Evolutionary conservation across 2,113 vertebrate genomes (phyloP).

Genomic region (Oreochromis niloticus): DNA sequence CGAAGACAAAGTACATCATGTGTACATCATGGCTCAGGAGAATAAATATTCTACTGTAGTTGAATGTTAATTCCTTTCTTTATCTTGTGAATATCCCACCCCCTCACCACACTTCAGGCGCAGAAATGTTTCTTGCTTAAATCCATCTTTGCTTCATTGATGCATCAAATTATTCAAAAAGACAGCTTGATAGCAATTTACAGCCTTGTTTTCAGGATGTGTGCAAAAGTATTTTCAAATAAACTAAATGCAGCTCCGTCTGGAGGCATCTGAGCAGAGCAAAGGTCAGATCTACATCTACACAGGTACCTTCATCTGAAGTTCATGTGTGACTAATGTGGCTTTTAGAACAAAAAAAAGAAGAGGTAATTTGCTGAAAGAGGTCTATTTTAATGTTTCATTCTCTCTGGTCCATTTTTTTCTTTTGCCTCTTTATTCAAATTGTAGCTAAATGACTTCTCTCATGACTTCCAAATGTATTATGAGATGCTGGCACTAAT

Average conservation of each 20-base stretch:
- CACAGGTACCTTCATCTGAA: background rate
- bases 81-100: background rate
- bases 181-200: background rate
- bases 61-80: background rate
- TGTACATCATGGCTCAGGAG: background rate
- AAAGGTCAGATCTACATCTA: background rate
- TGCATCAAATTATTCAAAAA: background rate
- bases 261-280: background rate
- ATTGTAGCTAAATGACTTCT: slow-evolving; percentile 14
- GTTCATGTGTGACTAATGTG: background rate
- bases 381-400: background rate
- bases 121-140: background rate
- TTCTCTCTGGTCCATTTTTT: background rate
- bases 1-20: background rate
- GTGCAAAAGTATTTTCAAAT: background rate
- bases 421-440: background rate
- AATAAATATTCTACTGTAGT: no score
- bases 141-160: background rate
- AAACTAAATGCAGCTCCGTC: background rate
- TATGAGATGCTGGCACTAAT: slow-evolving; percentile 1
- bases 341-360: background rate
- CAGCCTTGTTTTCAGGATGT: background rate
- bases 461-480: slow-evolving; percentile 16
- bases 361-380: background rate
- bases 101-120: background rate